These are phyloP conservation scores for Cyprinella venusta DNA, from an alignment of 2,797 vertebrate genomes.

Conservation along the genomic window DNA sequence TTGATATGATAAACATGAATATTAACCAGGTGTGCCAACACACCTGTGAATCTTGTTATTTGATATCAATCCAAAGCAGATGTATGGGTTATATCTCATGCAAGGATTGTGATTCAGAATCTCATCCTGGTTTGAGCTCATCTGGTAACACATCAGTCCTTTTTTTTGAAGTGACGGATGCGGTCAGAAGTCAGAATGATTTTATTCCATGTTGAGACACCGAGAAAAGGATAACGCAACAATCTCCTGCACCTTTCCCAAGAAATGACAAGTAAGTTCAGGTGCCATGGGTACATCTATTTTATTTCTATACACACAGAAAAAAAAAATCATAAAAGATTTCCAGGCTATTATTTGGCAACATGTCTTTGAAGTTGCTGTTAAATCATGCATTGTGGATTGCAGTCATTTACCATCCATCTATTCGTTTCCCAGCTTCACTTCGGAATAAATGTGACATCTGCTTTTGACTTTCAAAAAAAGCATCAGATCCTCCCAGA, in stretches of 20 bases:
- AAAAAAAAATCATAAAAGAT: not conserved
- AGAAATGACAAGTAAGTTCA: slow-evolving; percentile 11
- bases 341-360: not conserved
- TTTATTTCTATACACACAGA: not conserved
- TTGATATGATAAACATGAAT: not conserved
- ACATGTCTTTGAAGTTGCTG: slow-evolving; percentile 7
- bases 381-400: slow-evolving; percentile 24
- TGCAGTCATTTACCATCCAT: slow-evolving; percentile 12
- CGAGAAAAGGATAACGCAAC: not conserved
- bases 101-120: not conserved
- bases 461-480: slow-evolving; percentile 35
- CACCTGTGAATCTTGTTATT: slow-evolving; percentile 9
- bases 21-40: slow-evolving; percentile 1
- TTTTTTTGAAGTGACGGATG: slow-evolving; percentile 30
- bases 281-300: not conserved
- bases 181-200: slow-evolving; percentile 27
- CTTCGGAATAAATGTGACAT: not conserved
- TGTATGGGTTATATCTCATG: not conserved
- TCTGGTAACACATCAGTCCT: not conserved
- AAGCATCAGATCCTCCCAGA: slow-evolving; percentile 5
- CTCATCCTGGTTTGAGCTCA: slow-evolving; percentile 15
- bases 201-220: slow-evolving; percentile 30
- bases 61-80: slow-evolving; percentile 7
- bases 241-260: slow-evolving; percentile 4
- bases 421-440: not conserved